Percentiles rank a stretch among this genome's conserved stretches.
These are phyloP conservation scores for Bombylius major DNA, from an alignment of 2,888 invertebrate genomes.

Conservation along the genomic window DNA sequence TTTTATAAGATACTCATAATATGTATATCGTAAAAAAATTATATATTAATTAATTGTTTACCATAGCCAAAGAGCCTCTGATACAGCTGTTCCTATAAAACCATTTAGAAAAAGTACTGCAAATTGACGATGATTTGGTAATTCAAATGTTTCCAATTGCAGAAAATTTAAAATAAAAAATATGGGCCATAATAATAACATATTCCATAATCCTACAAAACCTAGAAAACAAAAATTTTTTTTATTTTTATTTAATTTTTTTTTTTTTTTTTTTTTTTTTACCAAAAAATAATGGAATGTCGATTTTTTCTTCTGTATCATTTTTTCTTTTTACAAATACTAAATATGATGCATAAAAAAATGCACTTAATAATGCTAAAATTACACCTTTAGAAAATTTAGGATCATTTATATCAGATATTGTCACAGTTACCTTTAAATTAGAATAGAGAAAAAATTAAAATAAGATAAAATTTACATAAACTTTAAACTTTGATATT, in stretches of 20 bases:
- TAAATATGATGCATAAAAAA: constrained; percentile 83
- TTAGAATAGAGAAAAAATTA: not conserved
- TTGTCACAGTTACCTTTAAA: constrained; percentile 58
- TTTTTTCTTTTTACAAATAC: constrained; percentile 76
- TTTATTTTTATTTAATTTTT: no score
- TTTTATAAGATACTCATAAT: no score
- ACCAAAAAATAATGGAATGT: constrained; percentile 94
- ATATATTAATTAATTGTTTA: constrained; percentile 34
- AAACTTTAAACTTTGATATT: constrained; percentile 5
- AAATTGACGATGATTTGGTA: constrained; percentile 74
- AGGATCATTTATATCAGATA: constrained; percentile 58
- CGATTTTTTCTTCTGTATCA: constrained; percentile 85
- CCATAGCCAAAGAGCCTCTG: constrained; percentile 90
- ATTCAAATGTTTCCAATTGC: constrained; percentile 69
- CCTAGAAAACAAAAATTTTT: constrained; percentile 42
- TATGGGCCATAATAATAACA: constrained; percentile 77
- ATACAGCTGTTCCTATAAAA: constrained; percentile 77
- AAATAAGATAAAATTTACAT: not conserved
- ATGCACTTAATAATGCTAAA: constrained; percentile 72
- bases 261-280: constrained; percentile 17
- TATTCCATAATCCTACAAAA: constrained; percentile 84
- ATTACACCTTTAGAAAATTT: constrained; percentile 64
- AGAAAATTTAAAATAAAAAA: constrained; percentile 77
- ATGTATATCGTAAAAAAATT: no score
- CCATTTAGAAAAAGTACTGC: constrained; percentile 71